Base-by-base conservation (phyloP, 2,113 vertebrate species). In the Tursiops truncatus region DNA sequence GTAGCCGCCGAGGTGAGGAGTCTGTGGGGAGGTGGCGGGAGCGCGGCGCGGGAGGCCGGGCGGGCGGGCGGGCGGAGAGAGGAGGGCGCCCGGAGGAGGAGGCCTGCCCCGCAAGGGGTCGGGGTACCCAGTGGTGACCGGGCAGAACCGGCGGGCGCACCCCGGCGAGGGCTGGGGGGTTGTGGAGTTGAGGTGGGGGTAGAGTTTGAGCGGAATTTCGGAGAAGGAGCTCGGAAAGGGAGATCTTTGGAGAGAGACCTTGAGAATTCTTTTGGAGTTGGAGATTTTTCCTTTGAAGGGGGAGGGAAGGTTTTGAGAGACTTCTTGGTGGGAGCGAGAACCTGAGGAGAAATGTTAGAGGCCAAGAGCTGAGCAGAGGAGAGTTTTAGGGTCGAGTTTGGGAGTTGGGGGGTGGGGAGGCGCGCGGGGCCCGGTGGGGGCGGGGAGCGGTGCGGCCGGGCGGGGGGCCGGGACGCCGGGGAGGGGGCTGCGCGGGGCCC, bases 401-500 rank as follows among this genome's bases (percentile, higher is more conserved):
- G 91, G 89, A 26, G 36, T n/a, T 26, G 23, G 21, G 70, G n/a
- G 47, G 36, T 36, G 67, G 68, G 67, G 20, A 38, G 68, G 21
- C 36, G 92, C 63, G 36, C 44, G 94, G 63, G 44, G 68, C 68
- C 56, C 21, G 63, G 41, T 10, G 58, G 85, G 84, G 94, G 77
- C 62, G 60, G 76, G 90, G 85, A 50, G 71, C 65, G 82, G 79
- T 47, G 60, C 84, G 73, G 74, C 67, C 47, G 38, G 89, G 77
- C n/a, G 25, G 73, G 91, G 90, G 58, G 41, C 62, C 68, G 67
- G 90, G 84, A 68, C 56, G 73, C 85, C 73, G 88, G 91, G 94
- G 94, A 93, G 95, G 92, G 96, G 97, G 90, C 97, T 96, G 95
- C 96, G 95, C 89, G 94, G 96, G 94, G 92, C 89, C 96, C 94